phyloP scores from a whole-genome alignment of 2,797 vertebrate genomes.

The Rousettus madagascariensis region DNA sequence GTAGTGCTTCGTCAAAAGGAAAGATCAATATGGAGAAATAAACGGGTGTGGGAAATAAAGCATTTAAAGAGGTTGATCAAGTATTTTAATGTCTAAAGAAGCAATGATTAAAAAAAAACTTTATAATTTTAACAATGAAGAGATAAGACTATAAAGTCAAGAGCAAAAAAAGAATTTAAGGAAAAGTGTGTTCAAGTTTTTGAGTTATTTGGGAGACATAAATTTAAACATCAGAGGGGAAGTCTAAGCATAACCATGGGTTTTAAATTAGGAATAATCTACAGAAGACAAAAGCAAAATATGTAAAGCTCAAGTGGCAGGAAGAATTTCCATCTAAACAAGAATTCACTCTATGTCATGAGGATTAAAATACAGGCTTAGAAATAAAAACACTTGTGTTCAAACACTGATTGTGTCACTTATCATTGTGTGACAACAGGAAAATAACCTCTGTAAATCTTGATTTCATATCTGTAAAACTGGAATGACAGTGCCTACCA shows the following conservation, averaged over 20 bases:
- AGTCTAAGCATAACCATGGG: not conserved
- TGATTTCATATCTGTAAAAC: slow-evolving; percentile 2
- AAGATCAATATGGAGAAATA: not conserved
- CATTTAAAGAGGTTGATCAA: not conserved
- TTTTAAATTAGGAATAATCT: not conserved
- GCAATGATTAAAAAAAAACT: not conserved
- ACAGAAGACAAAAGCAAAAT: not conserved
- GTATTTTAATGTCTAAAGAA: not conserved
- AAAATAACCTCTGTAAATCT: not conserved
- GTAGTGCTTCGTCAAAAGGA: not conserved
- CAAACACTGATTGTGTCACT: not conserved
- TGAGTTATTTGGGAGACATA: not conserved
- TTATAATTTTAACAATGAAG: not conserved
- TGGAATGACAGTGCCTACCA: not conserved
- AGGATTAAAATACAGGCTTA: not conserved
- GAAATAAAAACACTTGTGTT: not conserved
- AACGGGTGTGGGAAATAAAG: not conserved
- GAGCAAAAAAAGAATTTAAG: not conserved
- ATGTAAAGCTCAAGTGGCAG: not conserved
- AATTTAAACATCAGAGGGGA: not conserved
- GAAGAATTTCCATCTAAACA: slow-evolving; percentile 9
- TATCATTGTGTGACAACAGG: not conserved
- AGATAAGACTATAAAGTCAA: not conserved
- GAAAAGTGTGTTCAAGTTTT: not conserved
- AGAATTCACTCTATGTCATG: not conserved